Conservation (phyloP, 23 tunicate species). For the Aplidium turbinatum region DNA sequence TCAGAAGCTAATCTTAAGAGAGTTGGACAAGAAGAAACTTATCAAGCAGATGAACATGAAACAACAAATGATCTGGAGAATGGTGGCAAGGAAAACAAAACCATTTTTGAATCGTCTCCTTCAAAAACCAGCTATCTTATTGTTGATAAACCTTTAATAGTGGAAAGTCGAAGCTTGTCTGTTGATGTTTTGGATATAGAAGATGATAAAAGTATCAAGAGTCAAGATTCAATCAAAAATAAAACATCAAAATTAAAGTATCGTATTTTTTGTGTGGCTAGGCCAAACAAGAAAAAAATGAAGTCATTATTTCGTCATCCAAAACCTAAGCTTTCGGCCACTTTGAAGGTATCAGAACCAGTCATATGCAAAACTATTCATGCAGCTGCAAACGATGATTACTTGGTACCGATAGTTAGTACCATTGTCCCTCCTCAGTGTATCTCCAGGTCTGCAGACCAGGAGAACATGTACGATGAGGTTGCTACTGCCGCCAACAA, state of each 20-base stretch:
- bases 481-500: too few relatives aligned
- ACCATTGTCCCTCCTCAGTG: too few relatives aligned
- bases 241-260: slow-evolving; percentile 7
- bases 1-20: too few relatives aligned
- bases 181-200: not conserved
- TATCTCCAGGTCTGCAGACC: not conserved
- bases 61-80: too few relatives aligned
- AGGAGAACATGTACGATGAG: slow-evolving; percentile 28
- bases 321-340: slow-evolving; percentile 17
- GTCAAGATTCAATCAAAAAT: not conserved
- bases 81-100: too few relatives aligned
- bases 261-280: slow-evolving; percentile 2
- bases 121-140: too few relatives aligned
- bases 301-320: slow-evolving; percentile 17
- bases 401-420: slow-evolving; percentile 19
- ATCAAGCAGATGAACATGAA: too few relatives aligned
- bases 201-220: not conserved
- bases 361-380: slow-evolving; percentile 14
- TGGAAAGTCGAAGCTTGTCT: slow-evolving; percentile 6
- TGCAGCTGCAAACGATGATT: slow-evolving; percentile 24
- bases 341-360: slow-evolving; percentile 28
- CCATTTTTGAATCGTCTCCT: too few relatives aligned
- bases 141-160: too few relatives aligned
- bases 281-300: slow-evolving; percentile 10
- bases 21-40: too few relatives aligned